A percentile compares a stretch with the other conserved stretches of the same genome.
Conservation (phyloP, 2,888 invertebrate species). For the Cerastis rubricosa region DNA sequence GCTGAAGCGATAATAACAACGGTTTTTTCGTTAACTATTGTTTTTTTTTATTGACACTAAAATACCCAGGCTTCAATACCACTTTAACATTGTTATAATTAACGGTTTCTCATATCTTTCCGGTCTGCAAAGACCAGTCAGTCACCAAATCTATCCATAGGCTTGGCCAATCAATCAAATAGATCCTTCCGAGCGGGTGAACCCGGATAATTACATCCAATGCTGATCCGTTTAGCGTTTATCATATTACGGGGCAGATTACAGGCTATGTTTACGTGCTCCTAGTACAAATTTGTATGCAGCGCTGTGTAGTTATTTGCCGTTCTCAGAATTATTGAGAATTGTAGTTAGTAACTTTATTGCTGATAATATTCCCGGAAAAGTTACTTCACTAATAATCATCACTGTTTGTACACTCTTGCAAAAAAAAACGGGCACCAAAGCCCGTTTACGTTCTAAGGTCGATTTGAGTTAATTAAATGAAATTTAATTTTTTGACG, state of each 20-base stretch:
- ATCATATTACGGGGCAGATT: conserved; percentile 11
- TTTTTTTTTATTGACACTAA: neutral
- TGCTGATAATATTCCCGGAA: neutral
- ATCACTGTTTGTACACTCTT: neutral
- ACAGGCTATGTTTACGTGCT: neutral
- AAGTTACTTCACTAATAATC: neutral
- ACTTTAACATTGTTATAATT: neutral
- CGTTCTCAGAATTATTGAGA: neutral
- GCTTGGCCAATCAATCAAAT: conserved; percentile 37
- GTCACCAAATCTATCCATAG: conserved; percentile 29
- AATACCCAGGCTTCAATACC: neutral
- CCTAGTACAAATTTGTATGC: conserved; percentile 10
- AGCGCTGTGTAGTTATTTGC: neutral
- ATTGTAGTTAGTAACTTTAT: neutral
- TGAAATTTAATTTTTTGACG: no score
- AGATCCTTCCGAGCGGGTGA: conserved; percentile 35
- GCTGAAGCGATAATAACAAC: neutral
- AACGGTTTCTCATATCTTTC: neutral
- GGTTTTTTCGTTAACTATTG: neutral
- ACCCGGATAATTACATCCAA: conserved; percentile 37
- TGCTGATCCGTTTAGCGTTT: conserved; percentile 16
- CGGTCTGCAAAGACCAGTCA: neutral
- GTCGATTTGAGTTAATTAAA: no score
- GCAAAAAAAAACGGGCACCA: no score
- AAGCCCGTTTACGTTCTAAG: no score